phyloP scores from a whole-genome alignment of 1,140 invertebrate species.

The Caenorhabditis inopinata region DNA sequence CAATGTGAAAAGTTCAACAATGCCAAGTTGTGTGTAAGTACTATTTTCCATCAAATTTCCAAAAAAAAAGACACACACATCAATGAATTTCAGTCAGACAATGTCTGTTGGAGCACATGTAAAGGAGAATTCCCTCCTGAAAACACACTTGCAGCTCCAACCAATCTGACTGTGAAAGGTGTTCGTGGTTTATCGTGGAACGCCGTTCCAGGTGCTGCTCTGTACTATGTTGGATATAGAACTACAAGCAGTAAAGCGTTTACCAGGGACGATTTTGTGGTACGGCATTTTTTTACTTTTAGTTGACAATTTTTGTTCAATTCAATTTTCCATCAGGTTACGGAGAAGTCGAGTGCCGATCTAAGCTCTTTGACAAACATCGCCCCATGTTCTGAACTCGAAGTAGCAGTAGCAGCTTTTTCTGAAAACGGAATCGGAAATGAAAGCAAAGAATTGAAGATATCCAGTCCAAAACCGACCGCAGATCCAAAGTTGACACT shows the following conservation, averaged over 20 bases:
- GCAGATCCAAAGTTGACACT: neutral
- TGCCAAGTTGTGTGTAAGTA: conserved; percentile 11
- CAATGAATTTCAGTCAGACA: neutral
- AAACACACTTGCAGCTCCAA: neutral
- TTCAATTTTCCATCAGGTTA: conserved; percentile 25
- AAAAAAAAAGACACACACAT: neutral
- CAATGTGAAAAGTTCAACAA: conserved; percentile 13
- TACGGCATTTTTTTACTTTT: neutral
- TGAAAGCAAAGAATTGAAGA: conserved; percentile 20
- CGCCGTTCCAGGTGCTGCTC: neutral
- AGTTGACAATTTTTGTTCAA: neutral
- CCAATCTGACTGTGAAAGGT: conserved; percentile 13
- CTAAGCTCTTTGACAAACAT: conserved; percentile 27
- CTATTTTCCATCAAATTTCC: neutral
- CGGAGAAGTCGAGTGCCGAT: conserved; percentile 4
- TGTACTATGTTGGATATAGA: conserved; percentile 9
- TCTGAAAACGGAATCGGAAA: conserved; percentile 16
- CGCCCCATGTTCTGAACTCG: conserved; percentile 21
- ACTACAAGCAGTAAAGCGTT: neutral
- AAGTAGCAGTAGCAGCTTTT: conserved; percentile 8
- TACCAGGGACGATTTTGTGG: conserved; percentile 2
- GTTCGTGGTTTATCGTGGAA: neutral
- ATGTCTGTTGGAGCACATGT: neutral
- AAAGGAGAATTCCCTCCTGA: neutral
- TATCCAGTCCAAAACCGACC: conserved; percentile 17